A percentile compares a stretch with the other conserved stretches of the same genome.
Conservation (phyloP, 2,113 vertebrate species). For the Dipodomys merriami region DNA sequence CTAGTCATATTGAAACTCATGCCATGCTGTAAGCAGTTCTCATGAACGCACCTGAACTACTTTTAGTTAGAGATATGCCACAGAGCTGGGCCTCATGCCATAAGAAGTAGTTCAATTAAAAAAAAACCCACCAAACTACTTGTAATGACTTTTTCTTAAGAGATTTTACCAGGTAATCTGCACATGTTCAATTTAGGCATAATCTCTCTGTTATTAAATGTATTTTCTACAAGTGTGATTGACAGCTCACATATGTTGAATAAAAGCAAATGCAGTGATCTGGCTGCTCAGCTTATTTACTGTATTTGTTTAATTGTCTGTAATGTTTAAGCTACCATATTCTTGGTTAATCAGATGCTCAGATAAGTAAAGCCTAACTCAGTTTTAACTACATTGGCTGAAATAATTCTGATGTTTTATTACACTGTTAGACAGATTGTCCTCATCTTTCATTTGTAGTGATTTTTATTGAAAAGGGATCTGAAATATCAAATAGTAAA, state of each 20-base stretch:
- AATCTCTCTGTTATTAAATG: neutral
- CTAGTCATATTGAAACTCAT: neutral
- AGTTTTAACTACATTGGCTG: neutral
- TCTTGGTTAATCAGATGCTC: slow-evolving; percentile 38
- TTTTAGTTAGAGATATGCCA: neutral
- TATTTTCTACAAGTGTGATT: neutral
- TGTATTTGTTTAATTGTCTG: neutral
- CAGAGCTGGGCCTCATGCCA: neutral
- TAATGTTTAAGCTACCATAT: neutral
- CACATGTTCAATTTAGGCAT: neutral
- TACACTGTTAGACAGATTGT: neutral
- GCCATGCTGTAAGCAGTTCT: neutral
- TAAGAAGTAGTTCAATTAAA: neutral
- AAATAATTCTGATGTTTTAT: slow-evolving; percentile 20
- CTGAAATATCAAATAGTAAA: neutral
- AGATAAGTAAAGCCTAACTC: neutral
- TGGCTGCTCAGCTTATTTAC: neutral
- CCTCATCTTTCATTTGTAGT: neutral
- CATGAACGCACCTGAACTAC: neutral
- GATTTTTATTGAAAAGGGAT: slow-evolving; percentile 39
- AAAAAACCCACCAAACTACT: neutral
- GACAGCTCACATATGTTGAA: neutral
- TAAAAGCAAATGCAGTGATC: neutral
- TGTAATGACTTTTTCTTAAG: neutral
- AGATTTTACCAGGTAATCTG: neutral